Evolutionary conservation across 2,797 vertebrate genomes (phyloP), one percentile per base, ranked within the genome.

Genomic region (Muscicapa striata): DNA sequence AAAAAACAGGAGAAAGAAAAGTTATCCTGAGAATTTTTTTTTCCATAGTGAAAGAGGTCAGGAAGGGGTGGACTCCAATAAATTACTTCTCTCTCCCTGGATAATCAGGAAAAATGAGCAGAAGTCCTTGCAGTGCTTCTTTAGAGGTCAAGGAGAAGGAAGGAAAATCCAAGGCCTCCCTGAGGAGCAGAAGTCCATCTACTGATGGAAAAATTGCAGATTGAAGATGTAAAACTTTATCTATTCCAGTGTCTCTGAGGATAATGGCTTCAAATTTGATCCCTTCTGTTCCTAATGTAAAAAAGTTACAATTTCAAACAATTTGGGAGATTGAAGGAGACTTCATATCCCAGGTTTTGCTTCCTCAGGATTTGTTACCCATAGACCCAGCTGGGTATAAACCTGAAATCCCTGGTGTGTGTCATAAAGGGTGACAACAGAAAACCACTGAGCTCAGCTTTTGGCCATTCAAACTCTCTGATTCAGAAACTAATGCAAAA

Each of bases 401-500:
- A 90, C 43, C 51, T 83, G 68, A 75, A 84, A 46, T 34, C 64
- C 3, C 24, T 51, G 45, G 3, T 29, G 30, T 46, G 24, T 58
- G 55, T 87, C 43, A 5, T 36, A 78, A 72, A 90, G 72, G 24
- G 46, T 74, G 46, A 38, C 36, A 66, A 15, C 9, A 46, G 69
- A 75, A 93, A 93, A 93, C 17, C 48, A 6, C 40, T 51, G 55
- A 89, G 43, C 58, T 95, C 81, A 89, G 78, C 74, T 92, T 7
- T 66, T 88, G 86, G 73, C 66, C 26, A 45, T 75, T 85, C 66
- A 46, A 46, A 63, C 48, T 72, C 66, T 75, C 61, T 62, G 75
- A 73, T 76, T 82, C 76, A 95, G 68, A 85, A 96, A 78, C 19
- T 72, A 68, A 72, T 72, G 43, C 40, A 87, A 67, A 90, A 54